A percentile compares a stretch with the other conserved stretches of the same genome.
These are phyloP conservation scores for Anastatus disparis DNA, from an alignment of 1,140 invertebrate genomes.

Conservation along the genomic window DNA sequence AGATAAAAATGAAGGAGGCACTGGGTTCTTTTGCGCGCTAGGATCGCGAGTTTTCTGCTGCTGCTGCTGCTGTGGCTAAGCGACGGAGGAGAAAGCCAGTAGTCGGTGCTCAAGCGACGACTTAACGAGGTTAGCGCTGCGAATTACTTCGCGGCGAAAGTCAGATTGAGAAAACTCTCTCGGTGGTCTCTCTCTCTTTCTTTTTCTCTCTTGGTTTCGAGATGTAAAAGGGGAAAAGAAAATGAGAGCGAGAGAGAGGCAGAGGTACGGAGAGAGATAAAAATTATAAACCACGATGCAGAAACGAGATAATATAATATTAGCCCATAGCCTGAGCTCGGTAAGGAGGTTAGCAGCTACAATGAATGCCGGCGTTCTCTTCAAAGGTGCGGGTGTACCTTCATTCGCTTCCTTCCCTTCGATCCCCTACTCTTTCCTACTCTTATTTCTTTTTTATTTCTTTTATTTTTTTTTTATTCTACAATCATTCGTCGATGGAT, in stretches of 20 bases:
- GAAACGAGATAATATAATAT: conserved; percentile 67
- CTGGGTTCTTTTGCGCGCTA: too few species aligned
- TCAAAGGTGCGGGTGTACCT: too few species aligned
- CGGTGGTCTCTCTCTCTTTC: too few species aligned
- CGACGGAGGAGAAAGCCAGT: conserved; percentile 38
- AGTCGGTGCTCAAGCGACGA: conserved; percentile 28
- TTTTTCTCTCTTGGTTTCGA: too few species aligned
- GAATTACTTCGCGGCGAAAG: conserved; percentile 59
- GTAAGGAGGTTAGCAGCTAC: conserved; percentile 58
- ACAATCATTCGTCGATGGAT: conserved; percentile 9
- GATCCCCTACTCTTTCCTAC: neutral
- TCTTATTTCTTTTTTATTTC: neutral
- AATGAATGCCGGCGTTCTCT: conserved; percentile 54
- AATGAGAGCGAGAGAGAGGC: neutral
- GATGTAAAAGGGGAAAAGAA: neutral
- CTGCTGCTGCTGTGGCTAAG: neutral
- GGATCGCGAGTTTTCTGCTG: neutral
- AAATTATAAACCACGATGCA: conserved; percentile 62
- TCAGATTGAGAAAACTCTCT: conserved; percentile 63
- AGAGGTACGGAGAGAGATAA: conserved; percentile 42
- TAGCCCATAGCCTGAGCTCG: conserved; percentile 47
- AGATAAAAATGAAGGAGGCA: too few species aligned
- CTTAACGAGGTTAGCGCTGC: conserved; percentile 61
- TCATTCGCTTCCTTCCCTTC: too few species aligned
- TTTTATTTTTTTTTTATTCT: neutral